Conservation (phyloP, 2,113 vertebrate genomes). For the Cochlearius cochlearius region DNA sequence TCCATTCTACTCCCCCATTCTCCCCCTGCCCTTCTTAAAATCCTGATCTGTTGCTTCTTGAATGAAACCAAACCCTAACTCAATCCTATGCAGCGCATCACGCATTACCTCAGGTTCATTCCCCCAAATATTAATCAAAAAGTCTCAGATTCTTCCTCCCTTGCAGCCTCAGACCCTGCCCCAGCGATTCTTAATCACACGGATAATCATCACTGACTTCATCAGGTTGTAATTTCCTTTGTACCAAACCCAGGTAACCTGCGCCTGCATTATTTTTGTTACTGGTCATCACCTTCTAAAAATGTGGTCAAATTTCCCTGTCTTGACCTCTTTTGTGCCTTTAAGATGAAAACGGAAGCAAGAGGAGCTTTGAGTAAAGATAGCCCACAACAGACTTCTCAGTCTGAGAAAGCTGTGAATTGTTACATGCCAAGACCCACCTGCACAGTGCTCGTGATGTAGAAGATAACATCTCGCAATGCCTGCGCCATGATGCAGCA, state of each 20-base stretch:
- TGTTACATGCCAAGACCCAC: background rate
- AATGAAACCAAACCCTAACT: slow-evolving; percentile 34
- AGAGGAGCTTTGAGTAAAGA: background rate
- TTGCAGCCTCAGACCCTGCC: background rate
- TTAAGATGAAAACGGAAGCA: background rate
- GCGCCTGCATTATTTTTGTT: background rate
- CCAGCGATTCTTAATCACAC: background rate
- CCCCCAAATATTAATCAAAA: background rate
- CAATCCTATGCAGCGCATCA: slow-evolving; percentile 6
- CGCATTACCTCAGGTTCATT: slow-evolving; percentile 2
- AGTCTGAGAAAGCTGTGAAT: background rate
- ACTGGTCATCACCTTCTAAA: background rate
- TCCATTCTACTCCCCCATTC: slow-evolving; percentile 46
- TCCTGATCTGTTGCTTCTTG: slow-evolving; percentile 39
- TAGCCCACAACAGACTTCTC: background rate
- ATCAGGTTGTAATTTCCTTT: background rate
- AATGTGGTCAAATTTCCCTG: background rate
- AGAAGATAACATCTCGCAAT: background rate
- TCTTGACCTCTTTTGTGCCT: background rate
- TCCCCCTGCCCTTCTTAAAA: slow-evolving; percentile 44
- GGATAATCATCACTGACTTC: background rate
- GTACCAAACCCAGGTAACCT: background rate
- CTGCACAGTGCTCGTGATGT: background rate
- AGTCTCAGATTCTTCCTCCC: background rate
- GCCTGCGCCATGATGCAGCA: background rate